Evolutionary conservation across 1,140 invertebrate genomes (phyloP).

Genomic region (Neoseiulus cucumeris): DNA sequence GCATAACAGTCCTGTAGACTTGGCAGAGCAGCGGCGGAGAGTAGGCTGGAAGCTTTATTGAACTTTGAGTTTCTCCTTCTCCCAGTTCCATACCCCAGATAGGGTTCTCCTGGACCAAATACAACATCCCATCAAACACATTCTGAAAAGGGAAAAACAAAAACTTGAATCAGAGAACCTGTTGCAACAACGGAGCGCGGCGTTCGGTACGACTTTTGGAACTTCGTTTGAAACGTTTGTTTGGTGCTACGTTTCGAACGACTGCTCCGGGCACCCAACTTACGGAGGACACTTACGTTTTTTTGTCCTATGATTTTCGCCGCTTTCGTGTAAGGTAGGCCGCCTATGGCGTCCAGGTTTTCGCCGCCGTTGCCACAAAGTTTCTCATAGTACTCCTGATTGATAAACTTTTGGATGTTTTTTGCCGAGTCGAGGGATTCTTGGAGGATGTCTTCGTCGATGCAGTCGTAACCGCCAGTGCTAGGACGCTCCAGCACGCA

Average conservation of each 20-base stretch:
- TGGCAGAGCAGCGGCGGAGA: background rate
- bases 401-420: background rate
- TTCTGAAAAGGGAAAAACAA: background rate
- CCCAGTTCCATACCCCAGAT: background rate
- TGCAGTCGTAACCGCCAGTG: background rate
- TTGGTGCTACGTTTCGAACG: too few species aligned
- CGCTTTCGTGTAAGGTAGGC: background rate
- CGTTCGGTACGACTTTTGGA: too few species aligned
- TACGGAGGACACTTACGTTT: too few species aligned
- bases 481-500: background rate
- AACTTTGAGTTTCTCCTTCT: background rate
- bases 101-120: background rate
- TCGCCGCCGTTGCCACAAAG: background rate
- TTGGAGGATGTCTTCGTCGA: background rate
- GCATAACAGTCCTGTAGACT: background rate
- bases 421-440: background rate
- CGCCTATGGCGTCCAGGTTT: background rate
- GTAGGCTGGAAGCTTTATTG: background rate
- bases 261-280: too few species aligned
- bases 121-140: background rate
- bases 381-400: background rate
- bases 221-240: too few species aligned
- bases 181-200: too few species aligned
- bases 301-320: background rate
- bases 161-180: too few species aligned